Evolutionary conservation across 37 sponge, comb jelly and placozoan species (phyloP).

Genomic region (Axinella damicornis): DNA sequence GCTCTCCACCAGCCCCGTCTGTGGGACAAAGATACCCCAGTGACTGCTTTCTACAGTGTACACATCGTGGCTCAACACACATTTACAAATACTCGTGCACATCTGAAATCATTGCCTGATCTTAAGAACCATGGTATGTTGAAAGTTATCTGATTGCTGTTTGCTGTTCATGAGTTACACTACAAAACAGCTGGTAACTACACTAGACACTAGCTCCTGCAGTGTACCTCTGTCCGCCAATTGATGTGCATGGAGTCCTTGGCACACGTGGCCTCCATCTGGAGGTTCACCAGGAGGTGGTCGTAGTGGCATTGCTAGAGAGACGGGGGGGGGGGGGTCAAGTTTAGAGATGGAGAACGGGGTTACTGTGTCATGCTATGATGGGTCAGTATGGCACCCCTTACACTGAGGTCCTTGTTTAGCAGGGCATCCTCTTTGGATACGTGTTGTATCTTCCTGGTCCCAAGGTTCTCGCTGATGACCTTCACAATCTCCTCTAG

Average conservation of each 20-base stretch:
- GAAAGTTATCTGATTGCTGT: neutral
- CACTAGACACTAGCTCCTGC: no score
- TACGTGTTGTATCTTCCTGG: constrained; percentile 61
- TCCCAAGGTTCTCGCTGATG: constrained; percentile 81
- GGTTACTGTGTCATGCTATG: no score
- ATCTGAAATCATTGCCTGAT: no score
- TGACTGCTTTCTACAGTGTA: no score
- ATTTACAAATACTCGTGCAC: no score
- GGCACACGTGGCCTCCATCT: constrained; percentile 75
- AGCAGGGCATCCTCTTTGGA: constrained; percentile 81
- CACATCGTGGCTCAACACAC: no score
- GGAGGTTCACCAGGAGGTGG: constrained; percentile 82
- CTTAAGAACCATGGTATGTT: no score
- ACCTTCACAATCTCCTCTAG: constrained; percentile 87
- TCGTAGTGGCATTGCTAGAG: constrained; percentile 78
- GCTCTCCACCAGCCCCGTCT: constrained; percentile 87
- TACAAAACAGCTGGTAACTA: no score
- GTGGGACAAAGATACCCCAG: no score
- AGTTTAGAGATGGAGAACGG: neutral
- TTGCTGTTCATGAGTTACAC: no score
- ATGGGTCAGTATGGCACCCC: no score
- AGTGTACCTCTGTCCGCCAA: constrained; percentile 86
- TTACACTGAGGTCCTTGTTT: constrained; percentile 70
- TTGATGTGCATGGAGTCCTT: constrained; percentile 82
- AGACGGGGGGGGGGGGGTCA: neutral